Percentiles rank a stretch among this genome's conserved stretches.
phyloP scores from a whole-genome alignment of 2,888 invertebrate genomes.

The Lepeophtheirus nordmannii region DNA sequence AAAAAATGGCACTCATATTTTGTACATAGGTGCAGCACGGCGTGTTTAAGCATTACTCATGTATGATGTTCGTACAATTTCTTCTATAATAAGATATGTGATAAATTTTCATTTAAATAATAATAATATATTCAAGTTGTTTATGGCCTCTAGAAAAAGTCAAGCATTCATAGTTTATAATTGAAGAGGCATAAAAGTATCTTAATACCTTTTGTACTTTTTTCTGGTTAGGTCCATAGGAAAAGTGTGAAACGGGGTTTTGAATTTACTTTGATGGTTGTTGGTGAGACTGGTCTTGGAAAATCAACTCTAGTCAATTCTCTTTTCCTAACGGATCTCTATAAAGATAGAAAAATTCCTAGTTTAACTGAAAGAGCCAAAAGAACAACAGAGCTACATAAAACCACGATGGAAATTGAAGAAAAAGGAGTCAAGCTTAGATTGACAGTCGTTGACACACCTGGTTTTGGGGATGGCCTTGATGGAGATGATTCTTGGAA shows the following conservation, averaged over 20 bases:
- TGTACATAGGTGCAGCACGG: no score
- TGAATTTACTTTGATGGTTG: slow-evolving; percentile 90
- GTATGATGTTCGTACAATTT: no score
- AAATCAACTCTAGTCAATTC: slow-evolving; percentile 90
- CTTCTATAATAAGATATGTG: no score
- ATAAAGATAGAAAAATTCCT: slow-evolving; percentile 22
- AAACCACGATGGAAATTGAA: slow-evolving; percentile 78
- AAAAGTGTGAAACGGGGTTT: slow-evolving; percentile 92
- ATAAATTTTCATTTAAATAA: no score
- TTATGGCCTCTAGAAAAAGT: no score
- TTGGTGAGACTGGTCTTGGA: slow-evolving; percentile 82
- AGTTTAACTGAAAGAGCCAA: slow-evolving; percentile 40
- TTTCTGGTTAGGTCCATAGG: slow-evolving; percentile 60
- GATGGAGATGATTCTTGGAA: slow-evolving; percentile 23
- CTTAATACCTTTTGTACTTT: slow-evolving; percentile 1
- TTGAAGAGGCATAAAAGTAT: no score
- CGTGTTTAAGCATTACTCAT: no score
- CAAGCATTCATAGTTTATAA: no score
- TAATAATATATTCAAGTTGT: no score
- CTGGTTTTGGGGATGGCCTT: slow-evolving; percentile 39
- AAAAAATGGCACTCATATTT: no score
- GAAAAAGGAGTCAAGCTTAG: slow-evolving; percentile 78
- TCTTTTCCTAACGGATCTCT: slow-evolving; percentile 78
- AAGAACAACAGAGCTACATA: slow-evolving; percentile 46
- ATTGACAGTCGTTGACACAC: slow-evolving; percentile 82